Conservation (phyloP, 2,888 invertebrate genomes). For the Pemphredon lugubris region DNA sequence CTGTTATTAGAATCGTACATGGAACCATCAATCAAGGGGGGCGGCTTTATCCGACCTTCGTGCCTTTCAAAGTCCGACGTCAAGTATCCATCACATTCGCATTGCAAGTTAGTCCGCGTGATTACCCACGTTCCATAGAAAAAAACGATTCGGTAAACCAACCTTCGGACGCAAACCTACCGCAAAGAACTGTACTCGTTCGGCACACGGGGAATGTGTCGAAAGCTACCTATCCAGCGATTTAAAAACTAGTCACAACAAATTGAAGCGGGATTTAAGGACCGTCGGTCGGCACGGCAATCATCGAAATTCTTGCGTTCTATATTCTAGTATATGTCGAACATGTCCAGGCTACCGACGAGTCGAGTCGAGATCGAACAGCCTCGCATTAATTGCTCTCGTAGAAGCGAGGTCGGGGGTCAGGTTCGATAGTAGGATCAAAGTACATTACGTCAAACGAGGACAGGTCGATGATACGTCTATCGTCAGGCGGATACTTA, state of each 20-base stretch:
- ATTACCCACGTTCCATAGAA: background rate
- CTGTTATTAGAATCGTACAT: background rate
- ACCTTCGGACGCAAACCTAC: too few species aligned
- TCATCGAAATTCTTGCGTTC: too few species aligned
- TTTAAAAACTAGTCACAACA: too few species aligned
- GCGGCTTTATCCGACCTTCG: background rate
- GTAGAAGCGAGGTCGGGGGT: constrained; percentile 58
- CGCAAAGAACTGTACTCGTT: too few species aligned
- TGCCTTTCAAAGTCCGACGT: background rate
- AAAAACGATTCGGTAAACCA: background rate
- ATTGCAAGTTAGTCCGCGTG: background rate
- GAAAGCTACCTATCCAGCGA: too few species aligned
- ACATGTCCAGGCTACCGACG: constrained; percentile 38
- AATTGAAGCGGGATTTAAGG: too few species aligned
- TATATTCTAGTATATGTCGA: too few species aligned
- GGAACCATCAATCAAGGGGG: background rate
- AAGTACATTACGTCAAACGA: constrained; percentile 47
- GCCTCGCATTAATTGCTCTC: constrained; percentile 62
- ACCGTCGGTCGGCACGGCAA: too few species aligned
- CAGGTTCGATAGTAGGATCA: constrained; percentile 42
- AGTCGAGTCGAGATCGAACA: constrained; percentile 58
- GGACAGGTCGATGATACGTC: constrained; percentile 41
- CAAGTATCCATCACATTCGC: background rate
- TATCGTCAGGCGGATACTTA: constrained; percentile 81
- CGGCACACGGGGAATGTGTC: too few species aligned